Percentiles rank a stretch among this genome's conserved stretches.
These are phyloP conservation scores for Muschampia plurimacula DNA, from an alignment of 2,888 invertebrate species.

Conservation along the genomic window DNA sequence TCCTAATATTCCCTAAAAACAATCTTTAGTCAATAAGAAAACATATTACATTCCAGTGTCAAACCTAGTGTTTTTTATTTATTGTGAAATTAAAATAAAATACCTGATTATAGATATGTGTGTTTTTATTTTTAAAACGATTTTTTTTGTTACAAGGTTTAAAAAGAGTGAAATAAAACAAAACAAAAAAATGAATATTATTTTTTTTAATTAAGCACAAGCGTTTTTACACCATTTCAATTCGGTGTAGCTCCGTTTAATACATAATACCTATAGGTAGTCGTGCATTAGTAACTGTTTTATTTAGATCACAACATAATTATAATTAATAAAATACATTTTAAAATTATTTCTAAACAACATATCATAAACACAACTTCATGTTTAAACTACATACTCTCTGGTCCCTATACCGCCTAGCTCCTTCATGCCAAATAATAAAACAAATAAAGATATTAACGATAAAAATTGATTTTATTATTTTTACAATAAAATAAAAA, in stretches of 20 bases:
- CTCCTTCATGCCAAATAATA: conserved; percentile 57
- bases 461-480: conserved; percentile 36
- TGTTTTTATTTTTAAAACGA: neutral
- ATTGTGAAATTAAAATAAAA: conserved; percentile 11
- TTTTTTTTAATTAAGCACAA: conserved; percentile 79
- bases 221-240: conserved; percentile 60
- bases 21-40: neutral
- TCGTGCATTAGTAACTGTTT: conserved; percentile 69
- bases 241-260: conserved; percentile 53
- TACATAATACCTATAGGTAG: conserved; percentile 63
- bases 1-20: neutral
- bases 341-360: conserved; percentile 51
- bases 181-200: conserved; percentile 65
- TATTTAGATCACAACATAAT: conserved; percentile 71
- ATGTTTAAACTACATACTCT: conserved; percentile 52
- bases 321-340: conserved; percentile 53
- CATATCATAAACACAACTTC: conserved; percentile 59
- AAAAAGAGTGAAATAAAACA: conserved; percentile 52
- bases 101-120: neutral
- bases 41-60: neutral
- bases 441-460: conserved; percentile 47
- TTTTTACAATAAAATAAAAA: neutral
- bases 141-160: neutral
- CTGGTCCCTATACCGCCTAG: conserved; percentile 69
- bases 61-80: conserved; percentile 18